Base-by-base conservation (phyloP, 2,797 vertebrate species). In the Hephaestus fuliginosus region DNA sequence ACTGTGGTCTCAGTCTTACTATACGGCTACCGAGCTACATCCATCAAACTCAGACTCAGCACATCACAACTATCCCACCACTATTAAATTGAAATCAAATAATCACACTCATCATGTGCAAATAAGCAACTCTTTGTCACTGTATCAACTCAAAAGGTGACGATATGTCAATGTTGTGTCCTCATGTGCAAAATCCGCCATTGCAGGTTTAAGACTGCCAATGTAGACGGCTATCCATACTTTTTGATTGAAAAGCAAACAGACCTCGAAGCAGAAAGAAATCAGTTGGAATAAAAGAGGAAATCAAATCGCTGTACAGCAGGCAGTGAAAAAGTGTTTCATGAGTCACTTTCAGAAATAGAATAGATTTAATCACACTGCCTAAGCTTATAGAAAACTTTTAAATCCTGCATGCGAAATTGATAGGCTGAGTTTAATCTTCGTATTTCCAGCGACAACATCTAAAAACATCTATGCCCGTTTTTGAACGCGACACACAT, bases 381-480 rank as follows among this genome's bases (percentile, higher is more conserved):
- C 15, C 53, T 14, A 6, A 57, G 67, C 60, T 82, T 72, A 68
- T 13, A 62, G 43, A 43, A 67, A 76, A 44, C 33, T 67, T 68
- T 60, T 18, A 57, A 81, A 75, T 68, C 68, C 78, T n/a, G 41
- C 41, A 69, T 65, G 48, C 72, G 43, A 56, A 67, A 87, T 14
- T 48, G 49, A 78, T 70, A n/a, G 36, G 14, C 60, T 84, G 53
- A 48, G 20, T 78, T 71, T 68, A 61, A 65, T 78, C 41, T 78
- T 65, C 36, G 15, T 13, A 53, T 61, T 72, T 74, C 22, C 73
- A 49, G 9, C 62, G 43, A 74, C 39, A 36, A n/a, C n/a, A 68
- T 73, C 49, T 56, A 4, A 66, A 33, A 61, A 61, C 0, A 0
- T 18, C 12, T 33, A 0, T n/a, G 30, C 17, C 43, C 66, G 33